Evolutionary conservation across 2,113 vertebrate genomes (phyloP).

Genomic region (Chinchilla lanigera): DNA sequence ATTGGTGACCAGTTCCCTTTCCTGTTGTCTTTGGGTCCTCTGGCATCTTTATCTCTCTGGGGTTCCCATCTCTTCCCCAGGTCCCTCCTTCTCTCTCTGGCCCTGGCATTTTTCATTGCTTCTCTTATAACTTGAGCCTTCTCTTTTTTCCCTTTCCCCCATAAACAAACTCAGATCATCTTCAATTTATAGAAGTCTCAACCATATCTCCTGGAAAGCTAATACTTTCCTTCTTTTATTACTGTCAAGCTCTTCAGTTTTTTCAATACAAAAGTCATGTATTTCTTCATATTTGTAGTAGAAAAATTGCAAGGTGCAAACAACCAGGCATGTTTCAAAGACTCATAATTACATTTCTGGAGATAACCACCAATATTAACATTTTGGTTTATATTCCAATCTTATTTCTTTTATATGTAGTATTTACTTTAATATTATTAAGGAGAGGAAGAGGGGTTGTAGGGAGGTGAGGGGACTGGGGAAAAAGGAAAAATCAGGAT

Average conservation of each 20-base stretch:
- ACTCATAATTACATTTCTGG: not conserved
- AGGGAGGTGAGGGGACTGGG: not conserved
- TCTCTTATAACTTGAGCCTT: not conserved
- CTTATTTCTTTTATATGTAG: not conserved
- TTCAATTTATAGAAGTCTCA: not conserved
- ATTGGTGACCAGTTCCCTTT: not conserved
- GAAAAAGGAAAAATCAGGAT: not conserved
- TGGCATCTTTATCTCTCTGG: not conserved
- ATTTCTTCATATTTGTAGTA: slow-evolving; percentile 4
- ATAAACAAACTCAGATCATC: slow-evolving; percentile 7
- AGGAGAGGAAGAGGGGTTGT: not conserved
- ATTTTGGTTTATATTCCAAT: slow-evolving; percentile 10
- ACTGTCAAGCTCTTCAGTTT: not conserved
- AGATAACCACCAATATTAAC: not conserved
- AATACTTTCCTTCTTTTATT: slow-evolving; percentile 4
- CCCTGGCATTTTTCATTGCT: not conserved
- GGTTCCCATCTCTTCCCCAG: not conserved
- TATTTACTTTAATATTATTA: not conserved
- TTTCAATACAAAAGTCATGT: not conserved
- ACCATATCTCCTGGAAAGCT: not conserved
- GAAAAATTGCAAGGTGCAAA: slow-evolving; percentile 27
- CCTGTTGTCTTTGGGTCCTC: not conserved
- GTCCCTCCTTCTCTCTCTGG: not conserved
- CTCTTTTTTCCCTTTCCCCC: not conserved
- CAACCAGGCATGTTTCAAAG: slow-evolving; percentile 24